Base-by-base conservation (phyloP, 2,888 invertebrate species). In the Agapostemon virescens region DNA sequence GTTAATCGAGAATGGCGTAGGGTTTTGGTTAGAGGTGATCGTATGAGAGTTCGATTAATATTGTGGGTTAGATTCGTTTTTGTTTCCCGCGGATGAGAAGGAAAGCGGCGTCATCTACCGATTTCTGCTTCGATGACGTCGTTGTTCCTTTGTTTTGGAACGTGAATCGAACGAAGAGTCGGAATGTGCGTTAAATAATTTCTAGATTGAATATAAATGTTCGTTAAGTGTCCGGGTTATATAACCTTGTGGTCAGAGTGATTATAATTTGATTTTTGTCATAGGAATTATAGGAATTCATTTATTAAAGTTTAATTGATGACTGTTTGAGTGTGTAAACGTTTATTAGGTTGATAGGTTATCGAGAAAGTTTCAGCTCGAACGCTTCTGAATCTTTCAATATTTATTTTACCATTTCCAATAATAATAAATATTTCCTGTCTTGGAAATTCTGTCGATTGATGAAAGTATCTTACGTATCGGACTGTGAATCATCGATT, bases 101-200 rank as follows among this genome's bases (percentile, higher is more conserved):
- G 71, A 69, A 81, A 49, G 72, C 23, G 26, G 81, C 69, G 81
- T 69, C 81, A 81, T 81, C 81, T 81, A 64, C 13, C 33, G 38
- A 72, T 71, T 49, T 17, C 6, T 42, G 15, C 36, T 58, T 63
- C 23, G 66, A 61, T 58, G 36, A 73, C 26, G n/a, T 15, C 11
- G 38, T 36, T 0, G n/a, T 36, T n/a, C n/a, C 20, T 20, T 30
- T 11, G 61, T 61, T 33, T 61, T 11, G 26, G 17, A 26, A 26
- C 5, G 15, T n/a, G 9, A 33, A 20, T 1, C 7, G 17, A 15
- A 40, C 40, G 13, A 49, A 7, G 2, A 38, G 40, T 15, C 9
- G 49, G 49, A 49, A n/a, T 11, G 7, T 7, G 49, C 9, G 11
- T n/a, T 49, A 2, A 2, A 49, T n/a, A 9, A 49, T 49, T 49